phyloP scores from a whole-genome alignment of 2,113 vertebrate species.

The Pontoporia blainvillei region DNA sequence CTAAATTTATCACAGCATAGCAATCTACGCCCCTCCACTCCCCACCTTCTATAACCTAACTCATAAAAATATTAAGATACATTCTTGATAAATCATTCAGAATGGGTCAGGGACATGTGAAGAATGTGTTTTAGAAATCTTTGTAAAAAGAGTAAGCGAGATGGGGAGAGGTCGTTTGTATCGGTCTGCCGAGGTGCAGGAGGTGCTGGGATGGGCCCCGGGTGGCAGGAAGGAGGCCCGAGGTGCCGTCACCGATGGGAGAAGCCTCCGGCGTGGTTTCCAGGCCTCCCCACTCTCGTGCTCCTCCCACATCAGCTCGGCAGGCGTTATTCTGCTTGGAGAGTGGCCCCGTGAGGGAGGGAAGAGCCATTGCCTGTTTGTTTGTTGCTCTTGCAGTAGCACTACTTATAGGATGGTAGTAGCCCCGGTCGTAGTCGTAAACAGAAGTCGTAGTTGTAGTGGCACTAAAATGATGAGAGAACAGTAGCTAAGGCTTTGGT shows the following conservation, averaged over 20 bases:
- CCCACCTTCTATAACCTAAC: background rate
- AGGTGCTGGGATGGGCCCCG: fast-evolving
- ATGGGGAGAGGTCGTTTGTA: background rate
- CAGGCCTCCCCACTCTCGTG: background rate
- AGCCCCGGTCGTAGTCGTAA: fast-evolving
- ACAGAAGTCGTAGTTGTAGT: no score
- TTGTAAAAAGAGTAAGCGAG: background rate
- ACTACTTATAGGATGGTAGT: background rate
- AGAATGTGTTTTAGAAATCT: slow-evolving; percentile 4
- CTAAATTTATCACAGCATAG: background rate
- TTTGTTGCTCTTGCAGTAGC: background rate
- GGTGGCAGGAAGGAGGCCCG: background rate
- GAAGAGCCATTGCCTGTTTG: no score
- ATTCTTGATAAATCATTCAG: background rate
- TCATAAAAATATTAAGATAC: background rate
- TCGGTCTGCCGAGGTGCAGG: background rate
- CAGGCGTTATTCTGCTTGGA: background rate
- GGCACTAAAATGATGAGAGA: background rate
- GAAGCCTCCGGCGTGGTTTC: background rate
- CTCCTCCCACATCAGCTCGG: background rate
- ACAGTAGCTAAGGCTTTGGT: background rate
- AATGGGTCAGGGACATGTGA: background rate
- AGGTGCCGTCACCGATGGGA: background rate
- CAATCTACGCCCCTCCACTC: background rate
- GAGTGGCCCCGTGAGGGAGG: background rate